Evolutionary conservation across 2,888 invertebrate species (phyloP), one percentile per base, ranked within the genome.

Genomic region (Hypomecis punctinalis): DNA sequence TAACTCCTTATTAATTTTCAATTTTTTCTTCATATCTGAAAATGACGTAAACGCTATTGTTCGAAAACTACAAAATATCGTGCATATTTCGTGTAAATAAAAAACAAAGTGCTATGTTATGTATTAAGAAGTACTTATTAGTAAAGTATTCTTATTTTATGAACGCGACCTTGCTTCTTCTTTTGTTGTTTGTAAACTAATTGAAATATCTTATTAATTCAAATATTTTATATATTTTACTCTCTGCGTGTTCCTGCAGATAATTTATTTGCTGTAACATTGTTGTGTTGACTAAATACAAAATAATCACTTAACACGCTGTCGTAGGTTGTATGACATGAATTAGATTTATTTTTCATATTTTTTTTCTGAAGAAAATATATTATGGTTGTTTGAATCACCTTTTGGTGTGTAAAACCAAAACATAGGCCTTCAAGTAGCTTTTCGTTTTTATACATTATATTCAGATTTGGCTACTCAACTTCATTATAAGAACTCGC

Each of bases 81-180:
- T 56, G 13, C 9, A 55, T 51, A 56, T 64, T 60, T 56, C 37
- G 6, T 42, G 35, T 60, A 60, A 51, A 37, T 37, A 36, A 13
- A 51, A 37, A 5, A 23, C 4, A 33, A n/a, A n/a, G 42, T 43
- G 9, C 10, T 35, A 35, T 48, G 49, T 59, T 47, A 57, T n/a
- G 11, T 56, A 40, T 46, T 63, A 23, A 6, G 10, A 36, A 6
- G 7, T 37, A 37, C 47, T 56, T 46, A 56, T 46, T 40, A 40
- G 7, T 46, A n/a, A 48, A 39, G 36, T n/a, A 56, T 56, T 56
- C 40, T 56, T 7, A 7, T 10, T 63, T 53, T 47, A 48, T 37
- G 36, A n/a, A 61, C 23, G 37, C 37, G 60, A 68, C 65, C 57
- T 70, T 63, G 61, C 53, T 53, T 61, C 51, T 60, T 59, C 56